These are phyloP conservation scores for Eupsittula cactorum DNA, from an alignment of 2,113 vertebrate genomes.

Conservation along the genomic window DNA sequence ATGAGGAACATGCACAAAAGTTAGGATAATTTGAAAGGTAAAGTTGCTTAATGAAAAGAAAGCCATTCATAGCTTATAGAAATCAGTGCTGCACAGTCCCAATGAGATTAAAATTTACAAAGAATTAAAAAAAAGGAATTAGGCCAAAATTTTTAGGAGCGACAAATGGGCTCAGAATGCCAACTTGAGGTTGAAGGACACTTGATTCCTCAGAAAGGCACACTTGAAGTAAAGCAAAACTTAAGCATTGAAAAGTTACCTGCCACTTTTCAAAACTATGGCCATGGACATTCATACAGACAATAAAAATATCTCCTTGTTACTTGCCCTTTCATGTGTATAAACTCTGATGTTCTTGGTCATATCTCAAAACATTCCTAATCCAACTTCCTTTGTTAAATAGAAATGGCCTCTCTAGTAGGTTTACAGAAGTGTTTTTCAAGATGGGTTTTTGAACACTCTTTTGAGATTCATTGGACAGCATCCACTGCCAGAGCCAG, in stretches of 20 bases:
- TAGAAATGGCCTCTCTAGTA: not conserved
- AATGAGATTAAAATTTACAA: not conserved
- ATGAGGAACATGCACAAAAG: not conserved
- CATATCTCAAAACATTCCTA: not conserved
- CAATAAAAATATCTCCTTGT: not conserved
- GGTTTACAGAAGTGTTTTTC: not conserved
- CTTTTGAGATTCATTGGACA: not conserved
- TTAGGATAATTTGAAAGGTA: not conserved
- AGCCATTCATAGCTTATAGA: not conserved
- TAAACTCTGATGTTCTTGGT: not conserved
- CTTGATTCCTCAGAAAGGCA: not conserved
- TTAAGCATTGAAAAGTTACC: not conserved
- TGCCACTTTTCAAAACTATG: not conserved
- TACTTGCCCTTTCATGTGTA: not conserved
- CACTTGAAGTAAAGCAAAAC: not conserved
- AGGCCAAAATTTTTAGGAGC: not conserved
- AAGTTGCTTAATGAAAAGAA: not conserved
- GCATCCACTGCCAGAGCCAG: not conserved
- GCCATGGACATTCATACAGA: not conserved
- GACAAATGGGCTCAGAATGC: not conserved
- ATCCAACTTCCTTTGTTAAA: not conserved
- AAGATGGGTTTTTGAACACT: not conserved
- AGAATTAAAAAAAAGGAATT: not conserved
- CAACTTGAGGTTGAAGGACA: rapidly evolving
- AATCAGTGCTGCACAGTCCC: not conserved